Evolutionary conservation across 2,797 vertebrate genomes (phyloP).

Genomic region (Ctenopoma multispine): DNA sequence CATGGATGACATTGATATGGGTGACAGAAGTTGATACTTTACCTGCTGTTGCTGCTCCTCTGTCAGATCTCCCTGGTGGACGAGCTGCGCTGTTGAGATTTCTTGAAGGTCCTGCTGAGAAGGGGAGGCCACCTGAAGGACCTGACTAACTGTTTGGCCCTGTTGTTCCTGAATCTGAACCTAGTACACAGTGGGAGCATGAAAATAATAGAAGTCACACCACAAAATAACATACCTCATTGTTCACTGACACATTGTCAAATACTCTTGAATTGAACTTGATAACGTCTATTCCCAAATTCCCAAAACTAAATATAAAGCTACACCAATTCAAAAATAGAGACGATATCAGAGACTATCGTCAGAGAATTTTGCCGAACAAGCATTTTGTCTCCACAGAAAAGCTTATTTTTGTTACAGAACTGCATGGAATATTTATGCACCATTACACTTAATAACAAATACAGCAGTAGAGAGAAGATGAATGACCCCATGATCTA

Average conservation of each 20-base stretch:
- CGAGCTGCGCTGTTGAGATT: constrained; percentile 87
- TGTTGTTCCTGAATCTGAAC: constrained; percentile 94
- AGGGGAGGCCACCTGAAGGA: constrained; percentile 92
- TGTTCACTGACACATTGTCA: background rate
- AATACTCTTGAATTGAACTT: background rate
- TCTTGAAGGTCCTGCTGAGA: constrained; percentile 92
- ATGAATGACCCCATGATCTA: background rate
- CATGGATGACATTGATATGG: background rate
- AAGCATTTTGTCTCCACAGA: background rate
- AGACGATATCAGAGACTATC: background rate
- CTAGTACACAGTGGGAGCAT: constrained; percentile 64
- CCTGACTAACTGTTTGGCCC: constrained; percentile 90
- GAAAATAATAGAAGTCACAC: constrained; percentile 1
- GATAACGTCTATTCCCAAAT: background rate
- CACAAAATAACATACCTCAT: background rate
- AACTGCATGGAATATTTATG: background rate
- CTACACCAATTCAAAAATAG: background rate
- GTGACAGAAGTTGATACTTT: constrained; percentile 11
- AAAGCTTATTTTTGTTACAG: background rate
- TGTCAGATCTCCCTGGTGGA: constrained; percentile 94
- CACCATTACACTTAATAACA: background rate
- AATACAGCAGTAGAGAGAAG: background rate
- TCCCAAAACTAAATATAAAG: background rate
- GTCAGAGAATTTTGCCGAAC: background rate
- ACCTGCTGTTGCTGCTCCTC: constrained; percentile 98